Conservation (phyloP, 2,113 vertebrate genomes). For the Hyaena hyaena region DNA sequence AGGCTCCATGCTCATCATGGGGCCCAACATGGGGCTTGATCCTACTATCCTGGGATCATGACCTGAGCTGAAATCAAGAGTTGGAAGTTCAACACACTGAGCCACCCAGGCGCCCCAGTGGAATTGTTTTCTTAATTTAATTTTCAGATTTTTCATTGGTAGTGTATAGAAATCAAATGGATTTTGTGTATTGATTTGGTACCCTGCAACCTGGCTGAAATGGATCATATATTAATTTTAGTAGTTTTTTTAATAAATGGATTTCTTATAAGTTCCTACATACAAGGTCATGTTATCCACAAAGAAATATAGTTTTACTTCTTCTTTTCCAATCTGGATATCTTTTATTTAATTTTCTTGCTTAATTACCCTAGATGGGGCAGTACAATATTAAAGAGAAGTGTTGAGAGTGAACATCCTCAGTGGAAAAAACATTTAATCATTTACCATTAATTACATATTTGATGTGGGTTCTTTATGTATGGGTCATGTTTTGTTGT, state of each 20-base stretch:
- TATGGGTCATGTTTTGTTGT: neutral
- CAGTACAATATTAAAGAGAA: neutral
- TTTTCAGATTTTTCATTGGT: slow-evolving; percentile 2
- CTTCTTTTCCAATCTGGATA: neutral
- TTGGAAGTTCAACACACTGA: too few species aligned
- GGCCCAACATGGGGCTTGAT: too few species aligned
- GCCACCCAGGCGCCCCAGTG: too few species aligned
- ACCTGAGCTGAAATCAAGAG: too few species aligned
- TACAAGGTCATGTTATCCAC: neutral
- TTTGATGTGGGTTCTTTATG: neutral
- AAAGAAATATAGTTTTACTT: slow-evolving; percentile 39
- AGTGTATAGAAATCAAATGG: slow-evolving; percentile 19
- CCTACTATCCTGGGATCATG: too few species aligned
- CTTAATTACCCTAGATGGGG: neutral
- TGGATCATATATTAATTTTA: neutral
- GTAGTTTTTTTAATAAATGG: neutral
- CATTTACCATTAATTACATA: neutral
- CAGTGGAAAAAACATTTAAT: neutral
- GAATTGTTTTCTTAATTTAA: neutral
- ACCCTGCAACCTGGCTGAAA: neutral
- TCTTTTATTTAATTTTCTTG: neutral
- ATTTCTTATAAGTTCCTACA: neutral
- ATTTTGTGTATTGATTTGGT: neutral
- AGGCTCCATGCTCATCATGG: too few species aligned
- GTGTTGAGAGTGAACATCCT: neutral